Evolutionary conservation across 1,140 invertebrate species (phyloP).

Genomic region (Hestina assimilis): DNA sequence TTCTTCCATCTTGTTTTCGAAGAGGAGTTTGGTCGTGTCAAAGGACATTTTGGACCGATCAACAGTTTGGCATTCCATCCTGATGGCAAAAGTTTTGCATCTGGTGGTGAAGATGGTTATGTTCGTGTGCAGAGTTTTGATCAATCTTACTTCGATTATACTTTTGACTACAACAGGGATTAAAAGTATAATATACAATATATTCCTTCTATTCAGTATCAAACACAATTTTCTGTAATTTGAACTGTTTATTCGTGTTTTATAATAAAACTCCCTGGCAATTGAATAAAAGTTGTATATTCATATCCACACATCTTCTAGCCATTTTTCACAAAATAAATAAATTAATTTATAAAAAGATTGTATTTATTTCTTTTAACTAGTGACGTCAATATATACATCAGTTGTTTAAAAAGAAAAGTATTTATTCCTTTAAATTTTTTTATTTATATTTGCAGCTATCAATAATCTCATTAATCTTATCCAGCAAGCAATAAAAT

Average conservation of each 20-base stretch:
- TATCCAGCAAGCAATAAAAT: too few relatives aligned
- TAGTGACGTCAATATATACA: too few relatives aligned
- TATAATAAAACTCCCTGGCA: not conserved
- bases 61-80: slow-evolving; percentile 99
- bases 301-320: slow-evolving; percentile 1
- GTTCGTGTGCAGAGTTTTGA: slow-evolving; percentile 98
- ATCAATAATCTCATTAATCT: too few relatives aligned
- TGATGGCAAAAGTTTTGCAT: slow-evolving; percentile 97
- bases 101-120: slow-evolving; percentile 99
- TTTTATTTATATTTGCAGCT: too few relatives aligned
- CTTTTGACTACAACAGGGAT: slow-evolving; percentile 90
- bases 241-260: not conserved
- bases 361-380: not conserved
- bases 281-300: not conserved
- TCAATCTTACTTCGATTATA: slow-evolving; percentile 97
- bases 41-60: slow-evolving; percentile 99
- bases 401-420: too few relatives aligned
- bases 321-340: slow-evolving; percentile 20
- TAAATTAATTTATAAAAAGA: not conserved
- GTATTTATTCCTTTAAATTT: too few relatives aligned
- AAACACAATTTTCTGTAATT: not conserved
- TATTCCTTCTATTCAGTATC: slow-evolving; percentile 10
- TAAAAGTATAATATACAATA: slow-evolving; percentile 32
- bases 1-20: slow-evolving; percentile 99
- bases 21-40: slow-evolving; percentile 98